A percentile compares a stretch with the other conserved stretches of the same genome.
phyloP scores from a whole-genome alignment of 2,797 vertebrate genomes.

The Lophius americanus region DNA sequence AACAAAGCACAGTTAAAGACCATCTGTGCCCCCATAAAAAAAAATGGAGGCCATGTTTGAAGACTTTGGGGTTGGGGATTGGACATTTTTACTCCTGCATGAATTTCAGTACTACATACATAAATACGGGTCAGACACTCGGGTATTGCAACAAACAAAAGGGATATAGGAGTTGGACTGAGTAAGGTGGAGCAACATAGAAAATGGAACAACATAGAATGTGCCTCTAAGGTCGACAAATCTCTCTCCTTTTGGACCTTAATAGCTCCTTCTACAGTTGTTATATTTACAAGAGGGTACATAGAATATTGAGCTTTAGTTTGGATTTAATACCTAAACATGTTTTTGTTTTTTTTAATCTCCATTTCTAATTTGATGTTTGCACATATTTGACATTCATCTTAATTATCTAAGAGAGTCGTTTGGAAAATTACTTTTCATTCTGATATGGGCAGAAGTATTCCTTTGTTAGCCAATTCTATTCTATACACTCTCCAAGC shows the following conservation, averaged over 20 bases:
- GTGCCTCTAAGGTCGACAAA: too few species aligned
- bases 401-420: slow-evolving; percentile 48
- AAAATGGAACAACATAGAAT: too few species aligned
- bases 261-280: too few species aligned
- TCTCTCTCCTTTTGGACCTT: too few species aligned
- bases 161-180: neutral
- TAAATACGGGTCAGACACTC: slow-evolving; percentile 26
- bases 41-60: slow-evolving; percentile 53
- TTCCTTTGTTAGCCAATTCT: slow-evolving; percentile 66
- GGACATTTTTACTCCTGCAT: slow-evolving; percentile 42
- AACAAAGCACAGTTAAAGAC: slow-evolving; percentile 65
- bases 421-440: slow-evolving; percentile 51
- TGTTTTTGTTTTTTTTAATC: slow-evolving; percentile 13
- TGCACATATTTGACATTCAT: slow-evolving; percentile 26
- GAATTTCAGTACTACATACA: slow-evolving; percentile 10
- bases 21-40: slow-evolving; percentile 77
- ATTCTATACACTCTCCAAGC: slow-evolving; percentile 64
- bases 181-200: too few species aligned
- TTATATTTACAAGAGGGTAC: too few species aligned
- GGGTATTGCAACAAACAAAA: slow-evolving; percentile 41
- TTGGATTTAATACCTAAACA: too few species aligned
- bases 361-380: slow-evolving; percentile 29
- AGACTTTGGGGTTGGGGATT: slow-evolving; percentile 43
- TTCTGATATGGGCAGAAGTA: slow-evolving; percentile 61
- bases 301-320: too few species aligned